Evolutionary conservation across 2,113 vertebrate species (phyloP), one percentile per base, ranked within the genome.

Genomic region (Percina caprodes): DNA sequence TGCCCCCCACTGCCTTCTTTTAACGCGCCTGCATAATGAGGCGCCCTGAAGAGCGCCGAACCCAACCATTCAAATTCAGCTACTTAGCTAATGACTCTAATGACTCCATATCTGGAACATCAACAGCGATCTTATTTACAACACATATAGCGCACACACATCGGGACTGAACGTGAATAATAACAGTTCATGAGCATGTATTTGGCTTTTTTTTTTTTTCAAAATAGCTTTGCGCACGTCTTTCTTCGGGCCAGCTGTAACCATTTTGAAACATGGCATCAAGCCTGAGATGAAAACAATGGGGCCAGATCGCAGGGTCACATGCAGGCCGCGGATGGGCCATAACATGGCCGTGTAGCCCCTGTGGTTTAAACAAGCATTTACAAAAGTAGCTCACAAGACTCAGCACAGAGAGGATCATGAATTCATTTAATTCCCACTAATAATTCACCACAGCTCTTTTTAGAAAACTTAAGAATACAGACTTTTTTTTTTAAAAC

Each of bases 21-120:
- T 58, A 92, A 92, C 88, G 93, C 87, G 86, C 82, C 78, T 92
- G 93, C 94, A 96, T 94, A 95, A 95, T 95, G 85, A 94, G 94
- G 92, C 92, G 83, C 94, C 93, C 89, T 84, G 2, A 89, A 84
- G 86, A 84, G 89, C 88, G 78, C 74, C 83, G 56, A 88, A 75
- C 74, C 63, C 62, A 9, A 33, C 77, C 91, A 93, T 95, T 94
- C 91, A 92, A 48, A 95, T 95, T 94, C 94, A 95, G 73, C 82
- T 67, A 74, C 81, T 73, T 51, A 68, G 69, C 84, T 95, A 96
- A 95, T 96, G 93, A 94, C 92, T 87, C 91, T 92, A 93, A 95
- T 95, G 86, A 92, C 86, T 87, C 81, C 80, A 80, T 79, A 92
- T 89, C 88, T 79, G 87, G 80, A 84, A 84, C 88, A 88, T 92